Base-by-base conservation (phyloP, 2,888 invertebrate genomes). In the Pseudanteris insignis region DNA sequence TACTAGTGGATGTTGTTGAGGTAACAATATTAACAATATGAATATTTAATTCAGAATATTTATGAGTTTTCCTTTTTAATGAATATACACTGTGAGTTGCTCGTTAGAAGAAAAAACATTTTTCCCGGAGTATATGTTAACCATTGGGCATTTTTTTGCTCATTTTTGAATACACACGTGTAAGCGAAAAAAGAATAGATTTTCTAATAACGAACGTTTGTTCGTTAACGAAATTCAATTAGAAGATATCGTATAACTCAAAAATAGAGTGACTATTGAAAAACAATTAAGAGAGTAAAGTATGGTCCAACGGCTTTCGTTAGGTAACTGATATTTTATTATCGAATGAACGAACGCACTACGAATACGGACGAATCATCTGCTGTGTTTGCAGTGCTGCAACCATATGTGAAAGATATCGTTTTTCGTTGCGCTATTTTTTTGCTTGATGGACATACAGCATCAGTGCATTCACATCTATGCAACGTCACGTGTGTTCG, bases 281-380 rank as follows among this genome's bases (percentile, higher is more conserved):
- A 76, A 76, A 75, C 76, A 77, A 77, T 77, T 76, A 75, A 77
- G 75, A 69, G 65, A 63, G 69, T 76, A 74, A 77, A 76, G 75
- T 77, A 76, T 76, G 68, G 74, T 64, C 72, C 69, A 76, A 75
- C 72, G 73, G 66, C 64, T 66, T 63, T 67, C 70, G 75, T 74
- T 68, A 66, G 73, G 72, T 71, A 70, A 70, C 67, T 73, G 72
- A 76, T 75, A 76, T 76, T 75, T 75, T 74, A 75, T 72, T 73
- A 69, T 68, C 66, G 67, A 67, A 66, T 69, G 67, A 64, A 65
- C 63, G 66, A 40, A 65, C 53, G 59, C 63, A 53, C 32, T 18
- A 9, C 28, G 14, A 47, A 15, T 29, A 33, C 40, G 48, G 25
- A 36, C 24, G 48, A 29, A 30, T 43, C 41, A 57, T 43, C 40